Evolutionary conservation across 2,888 invertebrate genomes (phyloP), one percentile per base, ranked within the genome.

Genomic region (Eucera pruinosa): DNA sequence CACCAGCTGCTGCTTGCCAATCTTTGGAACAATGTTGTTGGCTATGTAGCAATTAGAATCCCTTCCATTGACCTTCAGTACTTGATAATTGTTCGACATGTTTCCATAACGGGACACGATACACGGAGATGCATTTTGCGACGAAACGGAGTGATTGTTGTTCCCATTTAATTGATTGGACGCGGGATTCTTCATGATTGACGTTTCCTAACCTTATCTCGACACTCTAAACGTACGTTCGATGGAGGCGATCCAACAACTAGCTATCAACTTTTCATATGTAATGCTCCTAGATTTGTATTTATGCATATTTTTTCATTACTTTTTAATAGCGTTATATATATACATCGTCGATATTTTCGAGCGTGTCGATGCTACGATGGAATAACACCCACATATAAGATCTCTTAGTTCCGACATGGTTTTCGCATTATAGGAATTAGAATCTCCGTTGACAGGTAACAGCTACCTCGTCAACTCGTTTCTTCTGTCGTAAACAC

Each of bases 1-100:
- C 27, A 91, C 91, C 15, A 91, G 68, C 41, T 91, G 91, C 52
- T 87, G 91, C 71, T 90, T 90, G 11, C 88, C 88, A 47, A 88
- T 71, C 52, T 80, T 81, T 23, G 82, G 82, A 47, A 71, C 79
- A 57, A 86, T 78, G 41, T 82, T 83, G n/a, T 82, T 86, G n/a
- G 87, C 85, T n/a, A 87, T 74, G 11, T 86, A 86, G n/a, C 86
- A 83, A 9, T 82, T 84, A 25, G 86, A 76, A 33, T 87, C 87
- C 15, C 71, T 66, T 20, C 85, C 84, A 15, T 80, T 68, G 6
- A 85, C 86, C 64, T 87, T 87, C 15, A 86, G 64, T 25, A 87
- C 78, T 41, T 87, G 87, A 48, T 83, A 85, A 64, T 78, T 85
- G 43, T 85, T 86, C 50, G 80, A 50, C 57, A 76, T 67, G 58